Percentiles rank a stretch among this genome's conserved stretches.
phyloP scores from a whole-genome alignment of 2,113 vertebrate species.

The Neogale vison region DNA sequence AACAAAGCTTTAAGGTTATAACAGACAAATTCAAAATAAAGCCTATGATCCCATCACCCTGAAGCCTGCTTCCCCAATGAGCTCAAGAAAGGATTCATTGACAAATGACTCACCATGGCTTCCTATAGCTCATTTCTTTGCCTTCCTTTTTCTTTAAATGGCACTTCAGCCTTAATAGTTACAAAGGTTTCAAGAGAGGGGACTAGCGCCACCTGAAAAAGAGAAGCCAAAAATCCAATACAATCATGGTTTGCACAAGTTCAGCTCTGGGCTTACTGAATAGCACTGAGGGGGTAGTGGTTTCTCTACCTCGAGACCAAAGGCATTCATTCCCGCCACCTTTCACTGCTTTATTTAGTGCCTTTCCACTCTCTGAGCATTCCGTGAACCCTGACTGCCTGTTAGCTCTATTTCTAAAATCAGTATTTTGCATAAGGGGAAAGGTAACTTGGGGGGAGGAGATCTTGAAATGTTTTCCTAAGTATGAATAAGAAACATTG shows the following conservation, averaged over 20 bases:
- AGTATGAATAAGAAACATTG: background rate
- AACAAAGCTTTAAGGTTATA: constrained; percentile 60
- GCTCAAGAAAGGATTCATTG: constrained; percentile 31
- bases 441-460: background rate
- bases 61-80: constrained; percentile 4
- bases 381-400: background rate
- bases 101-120: constrained; percentile 21
- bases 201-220: background rate
- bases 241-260: background rate
- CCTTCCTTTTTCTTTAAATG: constrained; percentile 52
- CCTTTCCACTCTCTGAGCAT: background rate
- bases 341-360: background rate
- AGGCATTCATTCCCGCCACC: background rate
- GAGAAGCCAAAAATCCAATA: background rate
- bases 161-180: constrained; percentile 11
- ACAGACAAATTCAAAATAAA: constrained; percentile 68
- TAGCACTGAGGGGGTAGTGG: background rate
- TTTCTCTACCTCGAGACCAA: background rate
- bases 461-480: constrained; percentile 35
- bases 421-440: background rate
- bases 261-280: background rate
- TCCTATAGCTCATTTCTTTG: constrained; percentile 22
- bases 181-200: constrained; percentile 47
- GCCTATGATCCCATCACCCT: constrained; percentile 20
- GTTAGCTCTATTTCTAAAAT: background rate